Evolutionary conservation across 2,888 invertebrate genomes (phyloP).

Genomic region (Alsophila aescularia): DNA sequence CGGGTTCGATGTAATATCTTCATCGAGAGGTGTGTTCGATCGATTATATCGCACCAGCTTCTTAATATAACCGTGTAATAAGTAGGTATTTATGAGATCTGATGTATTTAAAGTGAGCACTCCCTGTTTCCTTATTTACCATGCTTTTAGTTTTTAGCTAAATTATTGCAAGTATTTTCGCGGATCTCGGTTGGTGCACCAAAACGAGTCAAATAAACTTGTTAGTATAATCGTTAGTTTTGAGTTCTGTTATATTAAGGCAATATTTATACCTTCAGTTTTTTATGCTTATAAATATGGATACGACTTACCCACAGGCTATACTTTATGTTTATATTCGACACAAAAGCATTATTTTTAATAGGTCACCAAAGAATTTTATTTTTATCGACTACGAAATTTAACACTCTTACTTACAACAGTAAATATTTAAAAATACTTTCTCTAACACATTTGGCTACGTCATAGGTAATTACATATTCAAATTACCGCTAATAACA

Average conservation of each 20-base stretch:
- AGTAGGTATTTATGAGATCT: conserved; percentile 40
- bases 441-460: conserved; percentile 20
- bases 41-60: conserved; percentile 64
- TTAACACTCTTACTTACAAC: conserved; percentile 20
- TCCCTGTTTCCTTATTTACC: conserved; percentile 31
- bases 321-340: background rate
- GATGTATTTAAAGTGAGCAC: conserved; percentile 29
- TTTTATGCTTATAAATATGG: background rate
- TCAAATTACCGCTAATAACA: conserved; percentile 22
- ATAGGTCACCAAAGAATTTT: background rate
- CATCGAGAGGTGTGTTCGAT: conserved; percentile 80
- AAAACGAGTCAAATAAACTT: no score
- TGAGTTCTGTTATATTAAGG: no score
- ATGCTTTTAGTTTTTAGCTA: background rate
- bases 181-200: background rate
- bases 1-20: conserved; percentile 74
- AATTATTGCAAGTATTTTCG: background rate
- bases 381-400: background rate
- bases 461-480: conserved; percentile 16
- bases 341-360: background rate
- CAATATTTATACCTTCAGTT: no score
- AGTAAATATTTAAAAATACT: conserved; percentile 17
- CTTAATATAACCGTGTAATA: conserved; percentile 47
- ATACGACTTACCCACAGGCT: background rate
- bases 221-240: no score